Conservation (phyloP, 23 tunicate species). For the Halocynthia aurantium region DNA sequence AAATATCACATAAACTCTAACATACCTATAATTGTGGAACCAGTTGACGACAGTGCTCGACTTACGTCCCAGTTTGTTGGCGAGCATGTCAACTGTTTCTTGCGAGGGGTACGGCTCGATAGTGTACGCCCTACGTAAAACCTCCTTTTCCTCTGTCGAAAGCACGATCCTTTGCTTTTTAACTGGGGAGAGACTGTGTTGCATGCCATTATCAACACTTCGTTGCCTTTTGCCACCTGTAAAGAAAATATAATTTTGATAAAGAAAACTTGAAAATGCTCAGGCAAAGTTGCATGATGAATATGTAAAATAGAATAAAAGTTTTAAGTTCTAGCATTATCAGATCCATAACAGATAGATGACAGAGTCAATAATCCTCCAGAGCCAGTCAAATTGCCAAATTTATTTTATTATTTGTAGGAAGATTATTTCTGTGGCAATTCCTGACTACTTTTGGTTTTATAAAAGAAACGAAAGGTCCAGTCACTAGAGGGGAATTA, state of each 20-base stretch:
- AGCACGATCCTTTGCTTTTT: conserved; percentile 49
- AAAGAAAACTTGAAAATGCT: no score
- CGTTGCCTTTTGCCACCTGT: conserved; percentile 25
- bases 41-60: conserved; percentile 53
- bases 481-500: no score
- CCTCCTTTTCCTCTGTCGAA: conserved; percentile 36
- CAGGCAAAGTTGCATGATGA: no score
- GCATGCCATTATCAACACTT: conserved; percentile 1
- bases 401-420: no score
- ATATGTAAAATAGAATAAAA: no score
- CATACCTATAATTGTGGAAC: conserved; percentile 70
- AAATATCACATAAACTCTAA: neutral
- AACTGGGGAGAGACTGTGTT: conserved; percentile 20
- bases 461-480: no score
- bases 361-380: no score
- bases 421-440: no score
- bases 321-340: no score
- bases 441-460: no score
- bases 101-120: conserved; percentile 53
- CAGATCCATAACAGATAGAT: no score
- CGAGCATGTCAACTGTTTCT: conserved; percentile 36
- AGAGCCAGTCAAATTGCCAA: no score
- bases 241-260: neutral
- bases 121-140: conserved; percentile 33
- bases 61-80: conserved; percentile 34